Evolutionary conservation across 2,797 vertebrate genomes (phyloP), one percentile per base, ranked within the genome.

Genomic region (Phoxinus dragarum): DNA sequence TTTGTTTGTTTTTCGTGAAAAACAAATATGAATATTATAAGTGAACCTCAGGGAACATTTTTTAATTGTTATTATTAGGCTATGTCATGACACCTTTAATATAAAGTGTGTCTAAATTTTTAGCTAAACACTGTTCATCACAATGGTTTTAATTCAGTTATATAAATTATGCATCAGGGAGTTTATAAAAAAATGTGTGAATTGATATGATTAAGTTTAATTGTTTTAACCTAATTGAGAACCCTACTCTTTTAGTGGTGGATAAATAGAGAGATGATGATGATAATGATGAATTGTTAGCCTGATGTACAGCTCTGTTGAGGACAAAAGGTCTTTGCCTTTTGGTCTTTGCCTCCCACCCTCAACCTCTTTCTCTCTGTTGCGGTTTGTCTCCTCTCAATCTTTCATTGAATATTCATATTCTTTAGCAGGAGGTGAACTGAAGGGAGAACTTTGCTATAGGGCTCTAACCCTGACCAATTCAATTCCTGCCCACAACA

Each of bases 361-460:
- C 47, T 31, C 19, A 17, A 34, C 67, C 72, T 77, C 36, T 77
- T 71, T 79, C 59, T 75, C 81, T 74, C 86, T 91, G 90, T 90
- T 91, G 91, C 92, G 89, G n/a, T 71, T 54, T 47, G 34, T 80
- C 31, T 61, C 42, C 23, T 87, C 90, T 91, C 88, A 90, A 87
- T 91, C 83, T 88, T 85, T 84, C 40, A 87, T 85, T 76, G 73
- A 88, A 86, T 86, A 88, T 86, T 86, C 16, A 84, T 88, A 67
- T 31, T 59, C 54, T 83, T 42, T 71, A 59, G n/a, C 44, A 85
- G 84, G 54, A 44, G 31, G 14, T 54, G 79, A 81, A 69, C 31
- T 52, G 34, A 69, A 81, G 69, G 66, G 27, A 64, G 54, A 73
- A 82, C n/a, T 52, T 38, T 71, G 66, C 31, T 71, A 36, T 47